These are phyloP conservation scores for Mylabris phalerata DNA, from an alignment of 1,140 invertebrate genomes.

Conservation along the genomic window DNA sequence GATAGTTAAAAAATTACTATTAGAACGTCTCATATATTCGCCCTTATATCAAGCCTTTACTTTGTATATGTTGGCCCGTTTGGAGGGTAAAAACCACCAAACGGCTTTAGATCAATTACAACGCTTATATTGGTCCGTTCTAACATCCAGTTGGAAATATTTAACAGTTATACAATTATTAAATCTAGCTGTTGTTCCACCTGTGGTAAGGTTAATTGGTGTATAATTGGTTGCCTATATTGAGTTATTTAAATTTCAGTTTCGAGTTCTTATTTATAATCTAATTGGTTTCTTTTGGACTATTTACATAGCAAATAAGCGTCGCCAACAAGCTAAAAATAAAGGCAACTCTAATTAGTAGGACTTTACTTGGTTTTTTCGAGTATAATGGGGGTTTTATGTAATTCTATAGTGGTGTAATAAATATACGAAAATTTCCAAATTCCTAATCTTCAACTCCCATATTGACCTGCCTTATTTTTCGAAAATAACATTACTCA, in stretches of 20 bases:
- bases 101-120: conserved; percentile 52
- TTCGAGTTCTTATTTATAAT: conserved; percentile 59
- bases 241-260: conserved; percentile 45
- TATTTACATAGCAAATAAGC: conserved; percentile 56
- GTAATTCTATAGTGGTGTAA: too few species aligned
- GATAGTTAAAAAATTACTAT: conserved; percentile 50
- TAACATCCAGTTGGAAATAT: conserved; percentile 64
- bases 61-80: conserved; percentile 58
- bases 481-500: too few species aligned
- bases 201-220: conserved; percentile 53
- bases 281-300: conserved; percentile 63
- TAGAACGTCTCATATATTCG: conserved; percentile 61
- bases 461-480: too few species aligned
- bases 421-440: too few species aligned
- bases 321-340: conserved; percentile 38
- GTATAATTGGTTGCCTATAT: conserved; percentile 7
- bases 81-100: conserved; percentile 63
- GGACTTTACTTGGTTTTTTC: too few species aligned
- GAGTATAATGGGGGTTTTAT: too few species aligned
- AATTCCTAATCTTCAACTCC: too few species aligned
- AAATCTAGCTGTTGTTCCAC: conserved; percentile 62
- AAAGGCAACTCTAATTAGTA: conserved; percentile 16
- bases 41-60: conserved; percentile 62
- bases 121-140: conserved; percentile 53
- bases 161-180: conserved; percentile 62